These are phyloP conservation scores for Eumacrocentrus americanus DNA, from an alignment of 2,888 invertebrate genomes.

Conservation along the genomic window DNA sequence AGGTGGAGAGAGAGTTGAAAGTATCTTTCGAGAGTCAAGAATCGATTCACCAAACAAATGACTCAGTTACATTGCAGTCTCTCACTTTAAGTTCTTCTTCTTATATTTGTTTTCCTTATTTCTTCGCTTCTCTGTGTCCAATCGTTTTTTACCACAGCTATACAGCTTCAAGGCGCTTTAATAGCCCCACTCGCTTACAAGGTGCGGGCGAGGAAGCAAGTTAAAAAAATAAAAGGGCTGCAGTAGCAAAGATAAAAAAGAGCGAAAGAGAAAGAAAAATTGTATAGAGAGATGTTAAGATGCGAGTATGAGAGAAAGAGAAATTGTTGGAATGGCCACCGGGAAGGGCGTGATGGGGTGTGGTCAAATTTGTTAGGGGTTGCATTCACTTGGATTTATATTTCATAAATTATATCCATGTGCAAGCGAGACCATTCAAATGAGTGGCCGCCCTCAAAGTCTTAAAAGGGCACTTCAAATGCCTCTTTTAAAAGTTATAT, in stretches of 20 bases:
- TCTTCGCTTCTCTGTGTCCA: constrained; percentile 14
- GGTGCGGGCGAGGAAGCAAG: constrained; percentile 20
- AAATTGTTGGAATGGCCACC: constrained; percentile 29
- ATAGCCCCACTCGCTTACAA: constrained; percentile 39
- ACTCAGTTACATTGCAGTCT: constrained; percentile 43
- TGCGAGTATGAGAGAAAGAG: constrained; percentile 8
- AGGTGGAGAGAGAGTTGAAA: constrained; percentile 34
- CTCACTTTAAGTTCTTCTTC: constrained; percentile 21
- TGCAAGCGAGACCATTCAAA: constrained; percentile 5
- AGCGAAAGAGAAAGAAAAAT: constrained; percentile 22
- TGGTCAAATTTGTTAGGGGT: constrained; percentile 57
- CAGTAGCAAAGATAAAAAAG: constrained; percentile 23
- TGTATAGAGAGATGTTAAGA: not conserved
- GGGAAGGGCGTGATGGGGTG: constrained; percentile 52
- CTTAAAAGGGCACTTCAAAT: not conserved
- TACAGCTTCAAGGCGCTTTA: constrained; percentile 40
- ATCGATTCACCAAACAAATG: constrained; percentile 53
- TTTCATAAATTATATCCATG: constrained; percentile 51
- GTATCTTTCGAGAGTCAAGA: constrained; percentile 33
- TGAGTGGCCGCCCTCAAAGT: not conserved
- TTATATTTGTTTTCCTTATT: constrained; percentile 5
- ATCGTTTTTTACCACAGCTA: constrained; percentile 19
- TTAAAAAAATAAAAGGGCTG: constrained; percentile 21
- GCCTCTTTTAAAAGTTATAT: not conserved
- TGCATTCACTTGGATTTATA: constrained; percentile 50